Percentiles rank a stretch among this genome's conserved stretches.
phyloP scores from a whole-genome alignment of 1,140 invertebrate genomes.

The Coptotermes formosanus region DNA sequence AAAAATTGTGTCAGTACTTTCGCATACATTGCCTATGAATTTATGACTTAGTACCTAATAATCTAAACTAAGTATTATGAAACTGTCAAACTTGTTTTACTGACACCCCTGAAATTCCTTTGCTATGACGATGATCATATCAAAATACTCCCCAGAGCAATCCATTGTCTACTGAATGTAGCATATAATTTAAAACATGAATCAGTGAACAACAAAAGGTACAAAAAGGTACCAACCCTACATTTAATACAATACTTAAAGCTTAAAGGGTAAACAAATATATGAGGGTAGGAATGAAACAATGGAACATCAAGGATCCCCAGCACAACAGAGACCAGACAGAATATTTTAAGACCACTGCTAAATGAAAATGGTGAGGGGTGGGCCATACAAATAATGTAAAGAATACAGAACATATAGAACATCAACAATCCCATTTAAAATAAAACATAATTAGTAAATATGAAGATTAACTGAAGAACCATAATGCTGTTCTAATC shows the following conservation, averaged over 20 bases:
- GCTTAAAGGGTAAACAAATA: constrained; percentile 19
- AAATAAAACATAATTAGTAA: not conserved
- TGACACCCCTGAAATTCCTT: constrained; percentile 4
- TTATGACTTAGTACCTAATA: not conserved
- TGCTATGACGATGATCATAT: not conserved
- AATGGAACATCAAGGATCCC: constrained; percentile 26
- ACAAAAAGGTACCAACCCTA: constrained; percentile 14
- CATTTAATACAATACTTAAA: constrained; percentile 21
- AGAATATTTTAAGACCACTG: not conserved
- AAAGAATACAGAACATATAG: not conserved
- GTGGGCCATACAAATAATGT: not conserved
- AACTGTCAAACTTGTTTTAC: not conserved
- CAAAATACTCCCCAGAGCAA: not conserved
- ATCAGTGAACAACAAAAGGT: constrained; percentile 17
- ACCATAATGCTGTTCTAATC: not conserved
- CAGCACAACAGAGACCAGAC: constrained; percentile 22
- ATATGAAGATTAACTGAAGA: not conserved
- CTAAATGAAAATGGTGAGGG: not conserved
- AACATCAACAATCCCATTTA: not conserved
- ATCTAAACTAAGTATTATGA: not conserved
- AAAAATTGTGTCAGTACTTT: no score
- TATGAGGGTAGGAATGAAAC: constrained; percentile 25
- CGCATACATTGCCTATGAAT: no score
- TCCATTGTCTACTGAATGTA: not conserved
- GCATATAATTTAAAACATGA: not conserved